Conservation (phyloP, 2,888 invertebrate genomes). For the Tortrix viridana region DNA sequence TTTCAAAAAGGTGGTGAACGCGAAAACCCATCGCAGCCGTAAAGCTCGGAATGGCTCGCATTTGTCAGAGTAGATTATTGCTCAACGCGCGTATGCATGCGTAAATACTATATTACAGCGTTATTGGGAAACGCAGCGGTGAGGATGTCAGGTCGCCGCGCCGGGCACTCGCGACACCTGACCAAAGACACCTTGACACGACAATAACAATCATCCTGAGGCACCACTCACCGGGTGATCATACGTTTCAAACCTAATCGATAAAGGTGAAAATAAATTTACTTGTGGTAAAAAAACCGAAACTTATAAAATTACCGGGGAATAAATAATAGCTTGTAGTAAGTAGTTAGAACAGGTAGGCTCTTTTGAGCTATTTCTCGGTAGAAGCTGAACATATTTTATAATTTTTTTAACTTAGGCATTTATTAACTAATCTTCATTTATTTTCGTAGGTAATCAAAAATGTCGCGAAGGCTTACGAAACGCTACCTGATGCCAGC, state of each 20-base stretch:
- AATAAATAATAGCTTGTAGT: too few species aligned
- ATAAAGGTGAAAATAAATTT: neutral
- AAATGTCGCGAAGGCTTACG: slow-evolving; percentile 68
- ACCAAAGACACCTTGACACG: neutral
- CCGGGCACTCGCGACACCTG: slow-evolving; percentile 1
- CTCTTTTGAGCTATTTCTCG: too few species aligned
- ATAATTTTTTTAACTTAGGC: neutral
- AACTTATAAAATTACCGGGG: too few species aligned
- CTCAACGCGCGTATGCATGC: slow-evolving; percentile 18
- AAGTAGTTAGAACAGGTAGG: too few species aligned
- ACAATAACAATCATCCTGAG: too few species aligned
- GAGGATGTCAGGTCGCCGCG: slow-evolving; percentile 18
- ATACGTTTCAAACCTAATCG: too few species aligned
- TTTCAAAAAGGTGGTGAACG: too few species aligned
- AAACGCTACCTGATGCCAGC: slow-evolving; percentile 83
- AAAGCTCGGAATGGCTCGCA: neutral
- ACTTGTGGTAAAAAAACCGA: neutral
- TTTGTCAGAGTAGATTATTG: neutral
- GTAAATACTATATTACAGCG: slow-evolving; percentile 21
- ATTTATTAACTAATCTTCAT: neutral
- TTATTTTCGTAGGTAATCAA: slow-evolving; percentile 38
- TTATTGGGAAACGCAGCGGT: slow-evolving; percentile 10
- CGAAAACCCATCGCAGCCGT: neutral
- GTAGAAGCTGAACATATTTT: neutral
- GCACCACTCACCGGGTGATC: too few species aligned